Percentiles rank a stretch among this genome's conserved stretches.
These are phyloP conservation scores for Andrena bucephala DNA, from an alignment of 2,888 invertebrate species.

Conservation along the genomic window DNA sequence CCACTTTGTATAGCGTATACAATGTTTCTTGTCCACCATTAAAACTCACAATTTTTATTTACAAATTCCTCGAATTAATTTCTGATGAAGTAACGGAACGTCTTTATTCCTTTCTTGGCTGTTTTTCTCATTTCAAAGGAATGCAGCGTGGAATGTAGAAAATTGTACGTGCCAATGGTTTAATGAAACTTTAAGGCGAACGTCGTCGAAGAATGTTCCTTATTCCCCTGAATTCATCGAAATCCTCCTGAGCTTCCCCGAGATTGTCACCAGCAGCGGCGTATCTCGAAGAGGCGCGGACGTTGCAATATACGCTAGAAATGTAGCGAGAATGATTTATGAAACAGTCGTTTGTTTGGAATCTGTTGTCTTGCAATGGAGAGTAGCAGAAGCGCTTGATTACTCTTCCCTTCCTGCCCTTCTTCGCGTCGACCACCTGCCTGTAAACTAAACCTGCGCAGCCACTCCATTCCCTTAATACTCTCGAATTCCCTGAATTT, in stretches of 20 bases:
- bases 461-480: constrained; percentile 48
- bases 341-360: constrained; percentile 58
- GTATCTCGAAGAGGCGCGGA: constrained; percentile 5
- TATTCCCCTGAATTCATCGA: constrained; percentile 5
- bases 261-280: constrained; percentile 21
- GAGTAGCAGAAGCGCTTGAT: constrained; percentile 57
- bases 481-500: constrained; percentile 50
- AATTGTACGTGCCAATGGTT: not conserved
- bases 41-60: not conserved
- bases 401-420: constrained; percentile 49
- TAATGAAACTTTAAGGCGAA: constrained; percentile 20
- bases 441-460: constrained; percentile 28
- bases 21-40: no score
- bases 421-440: constrained; percentile 34
- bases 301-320: constrained; percentile 53
- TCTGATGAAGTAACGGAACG: not conserved
- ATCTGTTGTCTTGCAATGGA: constrained; percentile 56
- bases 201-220: constrained; percentile 15
- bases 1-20: no score
- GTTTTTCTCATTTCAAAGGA: not conserved
- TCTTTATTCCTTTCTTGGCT: not conserved
- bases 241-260: constrained; percentile 10
- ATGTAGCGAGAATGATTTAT: constrained; percentile 59
- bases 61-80: not conserved
- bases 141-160: no score